phyloP scores from a whole-genome alignment of 1,140 invertebrate genomes.

The Cherax destructor region DNA sequence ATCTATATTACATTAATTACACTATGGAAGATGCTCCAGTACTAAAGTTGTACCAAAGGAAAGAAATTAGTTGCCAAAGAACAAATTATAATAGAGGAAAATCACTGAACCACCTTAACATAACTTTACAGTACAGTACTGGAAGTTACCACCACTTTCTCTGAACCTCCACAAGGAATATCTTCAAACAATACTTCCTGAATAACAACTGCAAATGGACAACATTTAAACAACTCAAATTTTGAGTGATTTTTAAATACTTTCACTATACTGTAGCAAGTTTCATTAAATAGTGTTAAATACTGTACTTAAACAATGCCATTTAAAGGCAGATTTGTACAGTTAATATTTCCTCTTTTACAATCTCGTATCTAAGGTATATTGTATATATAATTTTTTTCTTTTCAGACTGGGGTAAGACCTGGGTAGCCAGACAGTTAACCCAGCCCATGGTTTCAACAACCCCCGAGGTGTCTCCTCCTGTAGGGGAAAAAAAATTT shows the following conservation, averaged over 20 bases:
- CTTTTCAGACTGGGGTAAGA: not conserved
- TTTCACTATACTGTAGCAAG: no score
- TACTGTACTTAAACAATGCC: not conserved
- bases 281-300: no score
- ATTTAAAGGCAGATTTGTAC: not conserved
- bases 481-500: conserved; percentile 81
- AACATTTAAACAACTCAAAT: no score
- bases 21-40: not conserved
- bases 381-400: not conserved
- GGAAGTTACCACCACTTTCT: not conserved
- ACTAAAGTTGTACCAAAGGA: not conserved
- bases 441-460: conserved; percentile 98
- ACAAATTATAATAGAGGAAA: not conserved
- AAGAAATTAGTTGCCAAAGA: not conserved
- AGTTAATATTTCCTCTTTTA: not conserved
- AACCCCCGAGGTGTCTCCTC: conserved; percentile 99
- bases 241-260: no score
- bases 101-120: not conserved
- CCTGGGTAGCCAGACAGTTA: conserved; percentile 77
- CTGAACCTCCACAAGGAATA: not conserved
- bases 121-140: not conserved
- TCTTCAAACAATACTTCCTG: not conserved
- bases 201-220: no score
- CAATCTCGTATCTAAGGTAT: not conserved
- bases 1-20: not conserved